These are phyloP conservation scores for Callinectes sapidus DNA, from an alignment of 2,888 invertebrate genomes.

Conservation along the genomic window DNA sequence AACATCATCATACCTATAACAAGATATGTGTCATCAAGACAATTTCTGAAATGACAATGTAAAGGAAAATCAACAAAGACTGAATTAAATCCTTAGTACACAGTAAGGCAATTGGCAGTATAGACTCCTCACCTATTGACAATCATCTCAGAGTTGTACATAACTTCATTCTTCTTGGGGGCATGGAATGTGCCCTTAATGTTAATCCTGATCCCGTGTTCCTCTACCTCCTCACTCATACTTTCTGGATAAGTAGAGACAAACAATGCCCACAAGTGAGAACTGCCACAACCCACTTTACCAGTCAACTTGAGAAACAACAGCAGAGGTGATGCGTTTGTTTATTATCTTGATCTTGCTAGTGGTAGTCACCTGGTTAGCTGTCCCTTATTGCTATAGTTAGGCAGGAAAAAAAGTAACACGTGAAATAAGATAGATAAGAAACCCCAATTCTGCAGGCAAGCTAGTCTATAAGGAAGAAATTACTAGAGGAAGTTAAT, in stretches of 20 bases:
- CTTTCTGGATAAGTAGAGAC: background rate
- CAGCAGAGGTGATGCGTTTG: background rate
- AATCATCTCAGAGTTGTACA: conserved; percentile 62
- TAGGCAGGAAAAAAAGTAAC: too few relatives aligned
- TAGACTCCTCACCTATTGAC: conserved; percentile 50
- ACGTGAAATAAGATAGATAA: too few relatives aligned
- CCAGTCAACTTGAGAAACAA: background rate
- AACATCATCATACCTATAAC: background rate
- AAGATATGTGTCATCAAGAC: background rate
- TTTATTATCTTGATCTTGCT: background rate
- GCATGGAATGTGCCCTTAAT: conserved; percentile 48
- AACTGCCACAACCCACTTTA: background rate
- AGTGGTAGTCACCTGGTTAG: too few relatives aligned
- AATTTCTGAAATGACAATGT: background rate
- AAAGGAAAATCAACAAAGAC: background rate
- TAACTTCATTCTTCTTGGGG: conserved; percentile 63
- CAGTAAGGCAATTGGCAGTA: background rate
- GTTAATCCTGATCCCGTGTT: conserved; percentile 56
- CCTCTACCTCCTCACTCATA: conserved; percentile 42
- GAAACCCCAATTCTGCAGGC: too few relatives aligned
- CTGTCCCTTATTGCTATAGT: too few relatives aligned
- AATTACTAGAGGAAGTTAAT: too few relatives aligned
- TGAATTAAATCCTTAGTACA: background rate
- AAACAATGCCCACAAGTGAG: background rate
- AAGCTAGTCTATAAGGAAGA: too few relatives aligned